Evolutionary conservation across 92 coral and sea anemone species (phyloP).

Genomic region (Hydrozoanthus gracilis): DNA sequence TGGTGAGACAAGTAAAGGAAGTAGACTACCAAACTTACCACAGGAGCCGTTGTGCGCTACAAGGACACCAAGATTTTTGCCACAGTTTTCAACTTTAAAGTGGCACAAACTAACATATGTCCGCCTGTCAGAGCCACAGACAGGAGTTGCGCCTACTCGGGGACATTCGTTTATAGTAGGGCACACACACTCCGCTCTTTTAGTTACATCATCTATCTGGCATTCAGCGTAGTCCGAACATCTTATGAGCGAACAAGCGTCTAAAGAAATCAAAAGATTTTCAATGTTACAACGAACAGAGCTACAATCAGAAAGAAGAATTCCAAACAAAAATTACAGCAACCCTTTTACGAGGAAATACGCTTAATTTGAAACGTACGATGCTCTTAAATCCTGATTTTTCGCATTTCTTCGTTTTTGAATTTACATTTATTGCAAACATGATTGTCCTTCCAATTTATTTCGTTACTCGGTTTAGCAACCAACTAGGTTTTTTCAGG

Average conservation of each 20-base stretch:
- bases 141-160: slow-evolving; percentile 40
- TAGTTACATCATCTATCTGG: slow-evolving; percentile 47
- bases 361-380: too few species aligned
- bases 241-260: slow-evolving; percentile 79
- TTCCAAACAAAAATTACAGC: too few species aligned
- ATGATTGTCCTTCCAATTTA: too few species aligned
- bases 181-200: slow-evolving; percentile 77
- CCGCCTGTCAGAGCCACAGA: slow-evolving; percentile 88
- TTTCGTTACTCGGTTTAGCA: too few species aligned
- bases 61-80: slow-evolving; percentile 47
- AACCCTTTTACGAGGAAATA: too few species aligned
- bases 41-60: slow-evolving; percentile 78
- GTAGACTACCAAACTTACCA: slow-evolving; percentile 52
- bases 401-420: too few species aligned
- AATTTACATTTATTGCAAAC: too few species aligned
- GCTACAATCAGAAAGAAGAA: too few species aligned
- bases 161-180: slow-evolving; percentile 79
- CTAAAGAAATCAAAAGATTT: slow-evolving; percentile 44
- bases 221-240: slow-evolving; percentile 78
- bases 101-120: slow-evolving; percentile 82
- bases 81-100: slow-evolving; percentile 78
- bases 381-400: too few species aligned
- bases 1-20: not conserved
- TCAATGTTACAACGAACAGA: not conserved
- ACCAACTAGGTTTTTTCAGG: not conserved